Conservation (phyloP, 1,140 invertebrate genomes). For the Forficula auricularia region DNA sequence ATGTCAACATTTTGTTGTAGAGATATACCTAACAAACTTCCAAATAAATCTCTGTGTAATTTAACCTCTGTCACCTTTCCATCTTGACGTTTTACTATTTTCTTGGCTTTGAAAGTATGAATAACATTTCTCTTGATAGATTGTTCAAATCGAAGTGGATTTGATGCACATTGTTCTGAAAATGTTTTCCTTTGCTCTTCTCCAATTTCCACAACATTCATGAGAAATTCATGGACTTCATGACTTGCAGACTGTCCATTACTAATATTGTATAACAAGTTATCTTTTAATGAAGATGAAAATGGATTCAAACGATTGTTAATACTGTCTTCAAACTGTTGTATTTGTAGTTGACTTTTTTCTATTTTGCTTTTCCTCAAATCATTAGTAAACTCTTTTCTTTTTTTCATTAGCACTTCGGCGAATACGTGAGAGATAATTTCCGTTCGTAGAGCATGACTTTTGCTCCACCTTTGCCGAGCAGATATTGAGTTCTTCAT, state of each 20-base stretch:
- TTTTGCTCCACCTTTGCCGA: conserved; percentile 13
- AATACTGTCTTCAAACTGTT: conserved; percentile 12
- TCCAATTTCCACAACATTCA: conserved; percentile 12
- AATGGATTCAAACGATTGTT: conserved; percentile 14
- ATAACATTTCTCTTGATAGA: conserved; percentile 13
- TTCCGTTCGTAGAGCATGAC: conserved; percentile 7
- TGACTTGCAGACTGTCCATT: conserved; percentile 7
- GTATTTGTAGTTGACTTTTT: conserved; percentile 11
- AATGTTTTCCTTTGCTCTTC: conserved; percentile 12
- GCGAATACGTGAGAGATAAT: conserved; percentile 12
- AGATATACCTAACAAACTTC: conserved; percentile 16
- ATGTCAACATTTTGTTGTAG: conserved; percentile 14
- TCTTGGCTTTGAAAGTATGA: conserved; percentile 12
- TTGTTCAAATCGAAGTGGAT: conserved; percentile 15
- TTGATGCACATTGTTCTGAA: conserved; percentile 12
- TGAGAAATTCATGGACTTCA: conserved; percentile 8
- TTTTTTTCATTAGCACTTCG: conserved; percentile 2
- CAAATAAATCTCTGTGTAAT: conserved; percentile 20
- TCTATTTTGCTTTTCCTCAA: conserved; percentile 13
- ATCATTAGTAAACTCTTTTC: conserved; percentile 14
- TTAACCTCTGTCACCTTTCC: conserved; percentile 17
- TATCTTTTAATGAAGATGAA: neutral
- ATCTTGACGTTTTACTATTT: conserved; percentile 13
- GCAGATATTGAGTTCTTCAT: conserved; percentile 14
- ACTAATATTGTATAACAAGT: conserved; percentile 7